Percentiles rank a stretch among this genome's conserved stretches.
Conservation (phyloP, 2,888 invertebrate genomes). For the Caenorhabditis sp. region DNA sequence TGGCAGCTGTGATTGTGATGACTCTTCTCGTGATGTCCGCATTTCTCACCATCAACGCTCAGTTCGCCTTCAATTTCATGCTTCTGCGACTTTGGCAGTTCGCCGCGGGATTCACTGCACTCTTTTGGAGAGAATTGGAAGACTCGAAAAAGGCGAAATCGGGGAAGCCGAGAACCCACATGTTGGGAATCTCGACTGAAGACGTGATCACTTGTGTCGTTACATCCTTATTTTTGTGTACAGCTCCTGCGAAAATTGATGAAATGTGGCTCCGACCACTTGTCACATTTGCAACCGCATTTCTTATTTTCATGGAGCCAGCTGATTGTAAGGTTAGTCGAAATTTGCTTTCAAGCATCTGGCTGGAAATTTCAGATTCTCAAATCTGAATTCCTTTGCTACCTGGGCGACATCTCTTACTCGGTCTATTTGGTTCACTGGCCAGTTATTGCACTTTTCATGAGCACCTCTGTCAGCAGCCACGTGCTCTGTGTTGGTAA, state of each 20-base stretch:
- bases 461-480: background rate
- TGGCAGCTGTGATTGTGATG: constrained; percentile 8
- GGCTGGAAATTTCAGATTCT: constrained; percentile 10
- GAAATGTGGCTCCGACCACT: constrained; percentile 30
- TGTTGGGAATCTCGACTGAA: background rate
- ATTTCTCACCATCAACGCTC: constrained; percentile 45
- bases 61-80: constrained; percentile 66
- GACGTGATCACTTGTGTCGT: constrained; percentile 26
- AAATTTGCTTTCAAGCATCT: too few species aligned
- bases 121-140: constrained; percentile 35
- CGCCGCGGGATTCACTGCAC: constrained; percentile 44
- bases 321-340: constrained; percentile 18
- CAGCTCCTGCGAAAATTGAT: constrained; percentile 46
- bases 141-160: constrained; percentile 19
- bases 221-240: constrained; percentile 24
- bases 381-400: background rate
- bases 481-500: constrained; percentile 14
- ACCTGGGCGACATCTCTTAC: constrained; percentile 41
- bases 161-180: background rate
- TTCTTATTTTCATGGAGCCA: constrained; percentile 31
- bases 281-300: constrained; percentile 39
- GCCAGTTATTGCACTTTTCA: constrained; percentile 43
- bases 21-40: constrained; percentile 26
- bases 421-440: constrained; percentile 49
- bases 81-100: constrained; percentile 60